These are phyloP conservation scores for Zhengitettix transpicula DNA, from an alignment of 2,888 invertebrate genomes.

Conservation along the genomic window DNA sequence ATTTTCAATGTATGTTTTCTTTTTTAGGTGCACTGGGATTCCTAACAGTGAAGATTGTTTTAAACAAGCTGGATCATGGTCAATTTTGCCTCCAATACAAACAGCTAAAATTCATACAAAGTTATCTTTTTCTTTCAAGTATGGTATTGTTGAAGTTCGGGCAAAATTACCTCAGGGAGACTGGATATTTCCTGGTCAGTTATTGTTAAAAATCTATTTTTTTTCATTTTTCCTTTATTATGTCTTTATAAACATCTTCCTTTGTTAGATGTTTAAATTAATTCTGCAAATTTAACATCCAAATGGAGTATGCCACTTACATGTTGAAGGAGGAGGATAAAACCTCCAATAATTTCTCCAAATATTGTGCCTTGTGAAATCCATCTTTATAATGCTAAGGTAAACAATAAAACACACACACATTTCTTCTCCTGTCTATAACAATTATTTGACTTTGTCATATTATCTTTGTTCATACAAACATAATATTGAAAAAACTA, in stretches of 20 bases:
- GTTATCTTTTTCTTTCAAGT: slow-evolving; percentile 45
- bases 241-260: not conserved
- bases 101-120: slow-evolving; percentile 46
- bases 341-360: too few species aligned
- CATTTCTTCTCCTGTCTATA: too few species aligned
- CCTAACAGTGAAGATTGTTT: slow-evolving; percentile 19
- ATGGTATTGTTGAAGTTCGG: slow-evolving; percentile 47
- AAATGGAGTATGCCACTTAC: too few species aligned
- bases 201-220: not conserved
- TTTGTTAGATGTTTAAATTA: not conserved
- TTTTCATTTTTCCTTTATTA: not conserved
- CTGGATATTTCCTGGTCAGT: slow-evolving; percentile 58
- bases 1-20: too few species aligned
- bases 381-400: too few species aligned
- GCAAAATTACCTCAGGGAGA: slow-evolving; percentile 60
- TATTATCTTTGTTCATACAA: too few species aligned
- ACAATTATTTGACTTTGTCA: too few species aligned
- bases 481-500: too few species aligned
- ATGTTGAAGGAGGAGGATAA: too few species aligned
- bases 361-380: too few species aligned
- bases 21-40: slow-evolving; percentile 25
- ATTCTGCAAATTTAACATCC: not conserved
- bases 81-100: slow-evolving; percentile 50
- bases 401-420: too few species aligned
- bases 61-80: slow-evolving; percentile 27